Base-by-base conservation (phyloP, 2,888 invertebrate genomes). In the Dicyrtoma fusca region DNA sequence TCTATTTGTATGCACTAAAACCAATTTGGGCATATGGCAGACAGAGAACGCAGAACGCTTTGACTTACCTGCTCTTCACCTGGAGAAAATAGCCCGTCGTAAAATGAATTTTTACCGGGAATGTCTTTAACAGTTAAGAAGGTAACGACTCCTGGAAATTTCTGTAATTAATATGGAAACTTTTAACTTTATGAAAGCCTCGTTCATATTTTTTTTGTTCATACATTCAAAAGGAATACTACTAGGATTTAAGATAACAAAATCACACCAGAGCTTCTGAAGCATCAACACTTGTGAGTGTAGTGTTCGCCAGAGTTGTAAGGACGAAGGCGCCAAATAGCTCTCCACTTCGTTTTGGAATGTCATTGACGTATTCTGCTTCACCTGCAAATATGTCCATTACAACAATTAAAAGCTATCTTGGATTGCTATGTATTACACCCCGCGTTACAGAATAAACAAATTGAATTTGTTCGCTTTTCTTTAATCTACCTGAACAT, bases 341-440 rank as follows among this genome's bases (percentile, higher is more conserved):
- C 84, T 94, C 91, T 74, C 88, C 85, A 0, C 87, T 87, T 63
- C 87, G 85, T 0, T 85, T 85, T 23, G 90, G 89, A 25, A 91
- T 85, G 82, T 95, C 95, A 82, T 91, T 90, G 19, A 90, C 85
- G 83, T 91, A 95, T 71, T 88, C 86, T 0, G 92, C 91, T 82
- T 92, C 92, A 0, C 94, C 95, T 79, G 88, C 85, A 76, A 64
- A 5, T n/a, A n/a, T n/a, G n/a, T n/a, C n/a, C n/a, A n/a, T n/a
- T n/a, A n/a, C n/a, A n/a, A n/a, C n/a, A n/a, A n/a, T n/a, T n/a
- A n/a, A n/a, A n/a, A n/a, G n/a, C n/a, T n/a, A n/a, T n/a, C n/a
- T n/a, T n/a, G n/a, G n/a, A n/a, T n/a, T n/a, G n/a, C n/a, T n/a
- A n/a, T n/a, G n/a, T n/a, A n/a, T n/a, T n/a, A n/a, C n/a, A n/a